Evolutionary conservation across 2,888 invertebrate species (phyloP).

Genomic region (Alcis repandata): DNA sequence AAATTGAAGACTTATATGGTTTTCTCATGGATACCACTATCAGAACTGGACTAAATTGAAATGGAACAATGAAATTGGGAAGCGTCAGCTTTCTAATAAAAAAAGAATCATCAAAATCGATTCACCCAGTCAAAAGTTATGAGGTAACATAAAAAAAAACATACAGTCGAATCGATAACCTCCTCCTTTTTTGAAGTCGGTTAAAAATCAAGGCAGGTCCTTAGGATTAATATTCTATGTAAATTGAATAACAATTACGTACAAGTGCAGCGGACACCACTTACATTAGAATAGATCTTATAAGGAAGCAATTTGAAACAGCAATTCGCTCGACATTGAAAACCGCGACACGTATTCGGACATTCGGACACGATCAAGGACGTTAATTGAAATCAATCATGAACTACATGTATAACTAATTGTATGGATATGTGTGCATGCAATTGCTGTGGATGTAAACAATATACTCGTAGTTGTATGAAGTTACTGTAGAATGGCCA

Average conservation of each 20-base stretch:
- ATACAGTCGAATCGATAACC: too few species aligned
- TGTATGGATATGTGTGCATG: slow-evolving; percentile 4
- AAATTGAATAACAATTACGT: neutral
- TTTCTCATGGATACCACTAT: too few species aligned
- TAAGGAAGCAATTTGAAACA: slow-evolving; percentile 35
- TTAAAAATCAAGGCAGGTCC: too few species aligned
- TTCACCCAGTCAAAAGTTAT: too few species aligned
- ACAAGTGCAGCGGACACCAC: neutral
- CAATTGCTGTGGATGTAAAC: slow-evolving; percentile 25
- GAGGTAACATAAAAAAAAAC: too few species aligned
- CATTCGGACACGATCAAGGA: too few species aligned
- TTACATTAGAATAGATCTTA: slow-evolving; percentile 8
- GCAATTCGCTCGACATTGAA: slow-evolving; percentile 23
- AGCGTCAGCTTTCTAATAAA: too few species aligned
- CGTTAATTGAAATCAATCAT: slow-evolving; percentile 37
- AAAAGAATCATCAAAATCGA: too few species aligned
- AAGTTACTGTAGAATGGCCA: neutral
- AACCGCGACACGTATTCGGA: slow-evolving; percentile 28
- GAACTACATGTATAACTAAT: slow-evolving; percentile 11
- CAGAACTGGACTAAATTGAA: neutral
- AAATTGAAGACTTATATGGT: too few species aligned
- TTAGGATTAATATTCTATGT: neutral
- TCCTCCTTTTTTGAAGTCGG: too few species aligned
- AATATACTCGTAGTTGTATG: neutral
- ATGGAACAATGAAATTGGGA: too few species aligned